Base-by-base conservation (phyloP, 1,140 invertebrate species). In the Drosophila burlai region DNA sequence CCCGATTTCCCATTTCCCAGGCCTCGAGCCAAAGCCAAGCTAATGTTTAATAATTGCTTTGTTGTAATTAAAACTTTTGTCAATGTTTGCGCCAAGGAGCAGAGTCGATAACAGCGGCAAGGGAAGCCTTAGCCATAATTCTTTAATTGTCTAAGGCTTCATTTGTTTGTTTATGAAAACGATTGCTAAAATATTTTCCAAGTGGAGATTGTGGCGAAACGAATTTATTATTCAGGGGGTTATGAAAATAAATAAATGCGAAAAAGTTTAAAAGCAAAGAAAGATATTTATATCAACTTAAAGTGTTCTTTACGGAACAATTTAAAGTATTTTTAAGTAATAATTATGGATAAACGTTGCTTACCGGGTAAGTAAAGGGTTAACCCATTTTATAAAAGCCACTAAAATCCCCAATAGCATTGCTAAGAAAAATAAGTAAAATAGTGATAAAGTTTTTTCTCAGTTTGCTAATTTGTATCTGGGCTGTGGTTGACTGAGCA, bases 1-100 rank as follows among this genome's bases (percentile, higher is more conserved):
- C 45, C 72, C 75, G 63, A 29, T 43, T 57, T 68, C 45, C 38
- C 29, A 29, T 43, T 57, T 68, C 45, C 38, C 29, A 52, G 26
- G 24, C 36, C 40, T 40, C 36, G 21, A 43, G 43, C 31, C 31
- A 45, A 18, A 54, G 38, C 42, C 16, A 24, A 63, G 58, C 60
- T 69, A 67, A 76, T 81, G 65, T 62, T 64, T 72, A 82, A 68
- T 61, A 73, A 87, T 83, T 83, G 66, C 75, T 62, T 89, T 84
- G 85, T 81, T 76, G 85, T 84, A 89, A 81, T 84, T 89, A 79
- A 79, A 89, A 87, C 68, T 79, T 83, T 72, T 62, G 68, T 77
- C 80, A 87, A 83, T 83, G 80, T 87, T 87, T 82, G 76, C 71
- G 77, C 49, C 61, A 16, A 49, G 8, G 4, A n/a, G 58, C 58